Conservation (phyloP, 1,140 invertebrate genomes). For the Drosophila tristis region DNA sequence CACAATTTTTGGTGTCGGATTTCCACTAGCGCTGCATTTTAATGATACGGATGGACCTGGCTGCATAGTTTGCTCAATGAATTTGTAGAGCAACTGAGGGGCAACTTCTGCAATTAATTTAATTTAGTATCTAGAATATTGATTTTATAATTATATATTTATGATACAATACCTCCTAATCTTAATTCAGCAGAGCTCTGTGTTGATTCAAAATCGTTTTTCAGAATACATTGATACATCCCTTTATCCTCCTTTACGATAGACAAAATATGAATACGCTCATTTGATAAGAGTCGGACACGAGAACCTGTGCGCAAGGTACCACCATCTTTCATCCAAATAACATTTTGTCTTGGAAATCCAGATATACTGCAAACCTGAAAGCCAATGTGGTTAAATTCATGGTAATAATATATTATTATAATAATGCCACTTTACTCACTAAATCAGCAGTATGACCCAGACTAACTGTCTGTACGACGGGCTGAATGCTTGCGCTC, state of each 20-base stretch:
- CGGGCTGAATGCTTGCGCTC: conserved; percentile 85
- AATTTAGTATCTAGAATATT: neutral
- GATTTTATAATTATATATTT: conserved; percentile 1
- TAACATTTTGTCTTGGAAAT: conserved; percentile 89
- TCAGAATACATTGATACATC: conserved; percentile 93
- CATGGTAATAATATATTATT: neutral
- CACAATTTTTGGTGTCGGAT: conserved; percentile 91
- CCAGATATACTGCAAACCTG: conserved; percentile 90
- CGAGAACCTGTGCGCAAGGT: conserved; percentile 86
- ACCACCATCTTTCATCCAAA: conserved; percentile 91
- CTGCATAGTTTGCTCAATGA: conserved; percentile 92
- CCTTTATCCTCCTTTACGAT: conserved; percentile 90
- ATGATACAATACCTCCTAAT: conserved; percentile 87
- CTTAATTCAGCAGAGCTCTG: conserved; percentile 90
- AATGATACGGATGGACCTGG: conserved; percentile 92
- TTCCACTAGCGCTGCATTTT: conserved; percentile 91
- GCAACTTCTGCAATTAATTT: conserved; percentile 88
- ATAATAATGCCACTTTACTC: conserved; percentile 72
- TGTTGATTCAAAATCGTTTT: conserved; percentile 88
- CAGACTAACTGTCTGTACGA: conserved; percentile 85
- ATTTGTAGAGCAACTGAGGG: conserved; percentile 91
- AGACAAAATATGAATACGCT: conserved; percentile 87
- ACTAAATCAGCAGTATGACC: conserved; percentile 86
- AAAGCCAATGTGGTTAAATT: conserved; percentile 26
- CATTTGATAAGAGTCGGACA: conserved; percentile 85